These are phyloP conservation scores for Calonectris borealis DNA, from an alignment of 2,113 vertebrate species.

Conservation along the genomic window DNA sequence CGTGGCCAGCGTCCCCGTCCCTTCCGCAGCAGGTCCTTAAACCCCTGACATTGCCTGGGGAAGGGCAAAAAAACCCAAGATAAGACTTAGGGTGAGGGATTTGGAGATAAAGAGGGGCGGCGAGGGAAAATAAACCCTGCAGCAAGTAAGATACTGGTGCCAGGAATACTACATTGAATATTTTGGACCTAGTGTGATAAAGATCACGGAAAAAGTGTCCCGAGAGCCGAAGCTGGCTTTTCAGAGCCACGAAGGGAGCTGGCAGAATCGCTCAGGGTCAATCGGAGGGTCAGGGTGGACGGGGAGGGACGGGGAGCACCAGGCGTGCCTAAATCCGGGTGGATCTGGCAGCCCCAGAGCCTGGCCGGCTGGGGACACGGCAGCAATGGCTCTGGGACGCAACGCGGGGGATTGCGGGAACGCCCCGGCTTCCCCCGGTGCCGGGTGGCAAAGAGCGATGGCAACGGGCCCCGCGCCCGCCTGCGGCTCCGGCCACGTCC, in stretches of 20 bases:
- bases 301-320: not conserved
- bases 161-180: not conserved
- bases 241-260: rapidly evolving
- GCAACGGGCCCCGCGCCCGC: rapidly evolving
- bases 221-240: not conserved
- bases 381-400: not conserved
- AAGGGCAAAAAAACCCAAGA: not conserved
- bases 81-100: not conserved
- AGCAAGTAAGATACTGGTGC: rapidly evolving
- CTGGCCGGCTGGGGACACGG: rapidly evolving
- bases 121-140: not conserved
- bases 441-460: rapidly evolving
- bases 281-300: not conserved
- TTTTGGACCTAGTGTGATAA: not conserved
- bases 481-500: not conserved
- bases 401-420: rapidly evolving
- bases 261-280: not conserved
- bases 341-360: not conserved
- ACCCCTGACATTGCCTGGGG: not conserved
- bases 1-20: rapidly evolving
- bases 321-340: not conserved
- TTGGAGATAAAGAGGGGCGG: not conserved
- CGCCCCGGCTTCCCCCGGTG: rapidly evolving
- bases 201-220: not conserved
- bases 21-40: not conserved